phyloP scores from a whole-genome alignment of 2,797 vertebrate genomes.

The Bufotes viridis region DNA sequence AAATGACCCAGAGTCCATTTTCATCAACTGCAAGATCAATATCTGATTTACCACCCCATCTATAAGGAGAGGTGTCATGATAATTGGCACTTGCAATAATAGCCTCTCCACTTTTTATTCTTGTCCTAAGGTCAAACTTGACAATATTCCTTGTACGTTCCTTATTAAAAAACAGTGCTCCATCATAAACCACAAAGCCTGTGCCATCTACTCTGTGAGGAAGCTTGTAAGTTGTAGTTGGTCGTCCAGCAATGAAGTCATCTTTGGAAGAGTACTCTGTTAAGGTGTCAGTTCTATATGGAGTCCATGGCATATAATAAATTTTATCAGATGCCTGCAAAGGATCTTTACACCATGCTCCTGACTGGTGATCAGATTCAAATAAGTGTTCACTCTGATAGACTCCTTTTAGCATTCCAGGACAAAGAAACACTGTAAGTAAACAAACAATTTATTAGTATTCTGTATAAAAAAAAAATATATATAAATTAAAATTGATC shows the following conservation, averaged over 20 bases:
- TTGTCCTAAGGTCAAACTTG: slow-evolving; percentile 94
- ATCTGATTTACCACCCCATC: slow-evolving; percentile 98
- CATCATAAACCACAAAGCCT: slow-evolving; percentile 96
- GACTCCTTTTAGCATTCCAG: slow-evolving; percentile 94
- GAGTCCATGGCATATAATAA: slow-evolving; percentile 99
- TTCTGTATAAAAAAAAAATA: neutral
- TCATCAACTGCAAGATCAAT: slow-evolving; percentile 97
- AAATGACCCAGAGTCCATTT: slow-evolving; percentile 98
- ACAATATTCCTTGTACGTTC: slow-evolving; percentile 98
- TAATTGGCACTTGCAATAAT: slow-evolving; percentile 98
- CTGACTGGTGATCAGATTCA: slow-evolving; percentile 97
- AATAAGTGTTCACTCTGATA: slow-evolving; percentile 99
- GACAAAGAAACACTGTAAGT: slow-evolving; percentile 95
- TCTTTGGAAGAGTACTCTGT: slow-evolving; percentile 98
- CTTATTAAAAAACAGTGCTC: slow-evolving; percentile 98
- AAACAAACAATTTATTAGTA: slow-evolving; percentile 41
- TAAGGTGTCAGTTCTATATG: slow-evolving; percentile 93
- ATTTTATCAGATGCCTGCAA: slow-evolving; percentile 98
- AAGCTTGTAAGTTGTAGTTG: slow-evolving; percentile 96
- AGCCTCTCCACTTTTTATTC: slow-evolving; percentile 97
- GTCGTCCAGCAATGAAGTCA: slow-evolving; percentile 95
- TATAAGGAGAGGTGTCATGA: slow-evolving; percentile 97
- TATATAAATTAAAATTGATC: neutral
- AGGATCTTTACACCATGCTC: slow-evolving; percentile 99
- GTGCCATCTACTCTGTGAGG: slow-evolving; percentile 96